Percentiles rank a stretch among this genome's conserved stretches.
These are phyloP conservation scores for Bolborhynchus lineola DNA, from an alignment of 2,113 vertebrate species.

Conservation along the genomic window DNA sequence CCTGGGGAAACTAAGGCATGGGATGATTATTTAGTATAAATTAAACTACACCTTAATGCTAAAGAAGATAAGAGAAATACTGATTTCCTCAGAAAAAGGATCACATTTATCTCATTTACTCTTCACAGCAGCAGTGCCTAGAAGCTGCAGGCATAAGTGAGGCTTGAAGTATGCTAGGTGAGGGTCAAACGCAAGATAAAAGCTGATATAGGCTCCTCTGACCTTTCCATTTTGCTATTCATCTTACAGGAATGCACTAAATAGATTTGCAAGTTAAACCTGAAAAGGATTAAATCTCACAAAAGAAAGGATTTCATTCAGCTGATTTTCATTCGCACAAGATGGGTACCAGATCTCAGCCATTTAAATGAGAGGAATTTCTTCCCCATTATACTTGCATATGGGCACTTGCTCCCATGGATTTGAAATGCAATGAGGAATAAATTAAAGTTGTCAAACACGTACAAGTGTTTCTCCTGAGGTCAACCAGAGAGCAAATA, in stretches of 20 bases:
- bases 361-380: conserved; percentile 39
- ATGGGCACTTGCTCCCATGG: background rate
- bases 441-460: conserved; percentile 30
- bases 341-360: conserved; percentile 30
- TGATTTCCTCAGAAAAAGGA: background rate
- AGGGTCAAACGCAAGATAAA: background rate
- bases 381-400: conserved; percentile 45
- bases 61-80: background rate
- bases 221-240: background rate
- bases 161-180: background rate
- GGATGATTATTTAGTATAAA: background rate
- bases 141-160: background rate
- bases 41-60: background rate
- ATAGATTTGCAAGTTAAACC: conserved; percentile 9
- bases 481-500: conserved; percentile 2
- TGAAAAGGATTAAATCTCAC: conserved; percentile 9
- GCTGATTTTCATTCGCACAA: conserved; percentile 20
- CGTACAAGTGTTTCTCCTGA: background rate
- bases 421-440: conserved; percentile 19
- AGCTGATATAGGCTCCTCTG: background rate
- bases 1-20: background rate
- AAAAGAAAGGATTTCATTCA: conserved; percentile 3
- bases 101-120: background rate
- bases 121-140: background rate
- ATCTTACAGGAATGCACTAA: background rate